phyloP scores from a whole-genome alignment of 2,113 vertebrate species.

The Alligator mississippiensis region DNA sequence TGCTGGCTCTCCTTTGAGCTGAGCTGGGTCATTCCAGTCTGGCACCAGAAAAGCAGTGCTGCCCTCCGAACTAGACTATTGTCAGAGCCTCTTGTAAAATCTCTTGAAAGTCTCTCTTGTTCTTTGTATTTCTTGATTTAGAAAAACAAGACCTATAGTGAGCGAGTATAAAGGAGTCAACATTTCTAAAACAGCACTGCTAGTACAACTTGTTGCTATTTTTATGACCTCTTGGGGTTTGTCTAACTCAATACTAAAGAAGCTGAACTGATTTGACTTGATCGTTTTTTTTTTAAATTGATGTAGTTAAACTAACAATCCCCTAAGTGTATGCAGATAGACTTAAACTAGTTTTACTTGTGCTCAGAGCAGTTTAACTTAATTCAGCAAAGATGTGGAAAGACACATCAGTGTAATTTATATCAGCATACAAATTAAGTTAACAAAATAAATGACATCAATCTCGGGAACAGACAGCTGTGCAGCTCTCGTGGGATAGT shows the following conservation, averaged over 20 bases:
- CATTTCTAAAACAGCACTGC: too few species aligned
- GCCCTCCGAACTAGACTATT: neutral
- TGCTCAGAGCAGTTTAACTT: neutral
- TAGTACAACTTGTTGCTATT: too few species aligned
- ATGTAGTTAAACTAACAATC: neutral
- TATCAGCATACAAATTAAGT: too few species aligned
- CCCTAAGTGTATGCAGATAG: neutral
- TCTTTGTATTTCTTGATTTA: neutral
- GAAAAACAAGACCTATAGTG: neutral
- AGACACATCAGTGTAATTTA: too few species aligned
- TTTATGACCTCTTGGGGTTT: accelerated
- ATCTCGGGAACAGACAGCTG: too few species aligned
- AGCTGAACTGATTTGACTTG: neutral
- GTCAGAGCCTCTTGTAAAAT: neutral
- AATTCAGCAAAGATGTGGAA: accelerated
- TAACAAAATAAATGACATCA: too few species aligned
- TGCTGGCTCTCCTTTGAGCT: too few species aligned
- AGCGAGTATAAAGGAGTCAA: too few species aligned
- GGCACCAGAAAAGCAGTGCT: too few species aligned
- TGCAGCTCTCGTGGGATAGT: too few species aligned
- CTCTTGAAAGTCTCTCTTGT: neutral
- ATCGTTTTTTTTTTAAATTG: neutral
- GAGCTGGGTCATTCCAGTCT: too few species aligned
- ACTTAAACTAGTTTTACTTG: neutral
- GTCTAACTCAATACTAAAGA: neutral